Base-by-base conservation (phyloP, 2,888 invertebrate genomes). In the Tachina lurida region DNA sequence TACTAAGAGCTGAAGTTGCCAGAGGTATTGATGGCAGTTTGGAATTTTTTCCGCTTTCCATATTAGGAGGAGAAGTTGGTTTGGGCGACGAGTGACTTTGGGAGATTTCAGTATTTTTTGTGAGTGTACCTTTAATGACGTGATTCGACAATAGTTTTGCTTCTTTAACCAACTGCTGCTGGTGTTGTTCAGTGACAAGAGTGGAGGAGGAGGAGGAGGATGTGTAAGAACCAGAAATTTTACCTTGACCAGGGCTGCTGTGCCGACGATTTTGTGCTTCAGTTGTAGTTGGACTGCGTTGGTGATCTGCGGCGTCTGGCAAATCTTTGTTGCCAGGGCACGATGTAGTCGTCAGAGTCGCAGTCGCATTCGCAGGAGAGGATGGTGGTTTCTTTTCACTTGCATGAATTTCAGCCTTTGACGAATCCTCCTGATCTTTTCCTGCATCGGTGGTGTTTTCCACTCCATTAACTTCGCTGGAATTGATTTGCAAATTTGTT, bases 401-500 rank as follows among this genome's bases (percentile, higher is more conserved):
- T 90, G 15, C 88, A 70, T 12, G 87, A 71, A 58, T 89, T 84
- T 90, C 89, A 77, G 89, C 82, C 43, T 80, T 79, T 5, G 58
- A 41, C 1, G 87, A 81, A 12, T 84, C 90, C 82, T 88, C 49
- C 22, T 83, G 86, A 52, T 90, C 90, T 79, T 90, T 90, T 67
- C 87, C 88, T 3, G 90, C 89, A 17, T 90, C 90, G 3, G 87
- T 88, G 65, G 85, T 89, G 74, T 89, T 87, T 88, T 91, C 91
- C 19, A 90, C 87, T 13, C 91, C 92, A 70, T 92, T 92, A 0
- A 91, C 81, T 84, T 92, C 92, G 68, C 90, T 90, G 12, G 63
- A 22, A 19, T 73, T 49, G 1, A 77, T 56, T 75, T 84, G 86
- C 5, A 65, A 8, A 47, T 87, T 49, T 87, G 82, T 45, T 60